phyloP scores from a whole-genome alignment of 2,888 invertebrate species.

The Dione juno region DNA sequence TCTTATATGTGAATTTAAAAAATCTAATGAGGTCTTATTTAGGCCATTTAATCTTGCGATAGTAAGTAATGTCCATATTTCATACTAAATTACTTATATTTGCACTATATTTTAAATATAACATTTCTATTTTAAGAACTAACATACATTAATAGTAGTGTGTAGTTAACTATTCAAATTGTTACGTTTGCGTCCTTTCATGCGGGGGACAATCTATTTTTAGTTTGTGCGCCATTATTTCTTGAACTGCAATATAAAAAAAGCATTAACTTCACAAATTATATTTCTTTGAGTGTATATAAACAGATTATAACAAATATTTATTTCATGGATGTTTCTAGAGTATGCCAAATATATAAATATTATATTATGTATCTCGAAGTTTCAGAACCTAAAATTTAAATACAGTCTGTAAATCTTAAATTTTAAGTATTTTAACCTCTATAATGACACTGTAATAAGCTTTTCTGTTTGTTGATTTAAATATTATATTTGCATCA shows the following conservation, averaged over 20 bases:
- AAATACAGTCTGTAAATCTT: not conserved
- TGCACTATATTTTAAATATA: too few relatives aligned
- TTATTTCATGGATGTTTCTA: not conserved
- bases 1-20: too few relatives aligned
- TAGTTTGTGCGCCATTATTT: constrained; percentile 50
- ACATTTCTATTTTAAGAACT: too few relatives aligned
- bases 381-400: not conserved
- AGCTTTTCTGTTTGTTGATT: too few relatives aligned
- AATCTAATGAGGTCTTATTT: too few relatives aligned
- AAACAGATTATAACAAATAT: not conserved
- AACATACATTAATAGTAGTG: not conserved
- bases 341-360: not conserved
- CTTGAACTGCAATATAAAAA: constrained; percentile 10
- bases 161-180: not conserved
- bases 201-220: constrained; percentile 57
- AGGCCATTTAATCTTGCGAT: too few relatives aligned
- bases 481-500: too few relatives aligned
- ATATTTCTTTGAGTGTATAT: not conserved
- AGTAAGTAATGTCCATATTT: too few relatives aligned
- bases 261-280: not conserved
- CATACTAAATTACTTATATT: too few relatives aligned
- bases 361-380: not conserved
- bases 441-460: too few relatives aligned
- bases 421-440: too few relatives aligned
- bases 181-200: constrained; percentile 27